phyloP scores from a whole-genome alignment of 2,888 invertebrate species.

The Brachycybe producta region DNA sequence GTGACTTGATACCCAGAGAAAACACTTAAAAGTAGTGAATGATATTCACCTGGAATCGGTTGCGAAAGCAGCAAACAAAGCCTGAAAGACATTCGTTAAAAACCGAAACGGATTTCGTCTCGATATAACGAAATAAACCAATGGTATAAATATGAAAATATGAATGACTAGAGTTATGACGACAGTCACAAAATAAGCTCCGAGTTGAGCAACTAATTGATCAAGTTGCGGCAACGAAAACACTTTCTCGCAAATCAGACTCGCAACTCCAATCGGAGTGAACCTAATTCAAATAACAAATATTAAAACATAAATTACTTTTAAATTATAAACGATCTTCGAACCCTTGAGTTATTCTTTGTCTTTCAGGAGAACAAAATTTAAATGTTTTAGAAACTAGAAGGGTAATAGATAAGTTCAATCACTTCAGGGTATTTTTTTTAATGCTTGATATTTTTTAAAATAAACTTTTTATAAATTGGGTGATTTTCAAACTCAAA shows the following conservation, averaged over 20 bases:
- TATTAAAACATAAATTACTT: not conserved
- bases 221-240: slow-evolving; percentile 54
- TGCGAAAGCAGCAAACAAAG: slow-evolving; percentile 74
- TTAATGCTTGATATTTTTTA: too few species aligned
- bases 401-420: too few species aligned
- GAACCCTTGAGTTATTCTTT: too few species aligned
- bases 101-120: slow-evolving; percentile 75
- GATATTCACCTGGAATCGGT: slow-evolving; percentile 87
- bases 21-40: slow-evolving; percentile 24
- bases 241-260: slow-evolving; percentile 70
- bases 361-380: too few species aligned
- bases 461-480: too few species aligned
- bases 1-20: too few species aligned
- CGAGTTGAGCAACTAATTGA: slow-evolving; percentile 39
- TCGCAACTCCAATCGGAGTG: slow-evolving; percentile 69
- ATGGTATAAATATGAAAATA: slow-evolving; percentile 69
- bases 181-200: slow-evolving; percentile 55
- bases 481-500: too few species aligned
- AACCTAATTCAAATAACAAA: slow-evolving; percentile 37
- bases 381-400: too few species aligned
- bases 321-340: not conserved
- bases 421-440: too few species aligned
- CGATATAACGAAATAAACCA: slow-evolving; percentile 65
- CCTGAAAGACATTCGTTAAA: slow-evolving; percentile 66
- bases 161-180: slow-evolving; percentile 68